Evolutionary conservation across 1,140 invertebrate species (phyloP).

Genomic region (Brachionus koreanus): DNA sequence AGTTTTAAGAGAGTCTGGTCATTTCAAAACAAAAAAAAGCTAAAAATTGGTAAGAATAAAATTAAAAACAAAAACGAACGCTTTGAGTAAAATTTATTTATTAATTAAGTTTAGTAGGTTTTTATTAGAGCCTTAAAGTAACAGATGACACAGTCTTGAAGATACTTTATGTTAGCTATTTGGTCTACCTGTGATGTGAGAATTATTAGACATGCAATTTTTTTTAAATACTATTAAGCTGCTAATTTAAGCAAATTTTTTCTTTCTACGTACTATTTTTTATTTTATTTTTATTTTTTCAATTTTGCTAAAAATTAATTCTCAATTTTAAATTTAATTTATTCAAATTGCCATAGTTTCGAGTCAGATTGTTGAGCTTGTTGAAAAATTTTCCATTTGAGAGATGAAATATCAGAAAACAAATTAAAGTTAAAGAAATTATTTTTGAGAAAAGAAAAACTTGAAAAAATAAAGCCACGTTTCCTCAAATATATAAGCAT

Average conservation of each 20-base stretch:
- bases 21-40: background rate
- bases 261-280: background rate
- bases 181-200: background rate
- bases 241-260: background rate
- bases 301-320: background rate
- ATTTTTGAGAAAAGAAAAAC: background rate
- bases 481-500: background rate
- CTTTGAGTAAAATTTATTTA: background rate
- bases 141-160: background rate
- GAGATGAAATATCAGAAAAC: slow-evolving; percentile 14
- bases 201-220: background rate
- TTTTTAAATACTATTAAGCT: background rate
- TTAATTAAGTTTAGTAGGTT: no score
- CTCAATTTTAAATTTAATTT: slow-evolving; percentile 28
- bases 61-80: background rate
- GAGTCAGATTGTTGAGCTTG: background rate
- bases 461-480: background rate
- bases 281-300: no score
- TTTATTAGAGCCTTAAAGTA: background rate
- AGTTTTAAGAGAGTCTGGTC: background rate
- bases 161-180: background rate
- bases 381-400: background rate
- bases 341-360: slow-evolving; percentile 26
- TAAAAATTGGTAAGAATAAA: background rate
- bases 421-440: background rate